phyloP scores from a whole-genome alignment of 2,113 vertebrate species.

The Lasiurus borealis region DNA sequence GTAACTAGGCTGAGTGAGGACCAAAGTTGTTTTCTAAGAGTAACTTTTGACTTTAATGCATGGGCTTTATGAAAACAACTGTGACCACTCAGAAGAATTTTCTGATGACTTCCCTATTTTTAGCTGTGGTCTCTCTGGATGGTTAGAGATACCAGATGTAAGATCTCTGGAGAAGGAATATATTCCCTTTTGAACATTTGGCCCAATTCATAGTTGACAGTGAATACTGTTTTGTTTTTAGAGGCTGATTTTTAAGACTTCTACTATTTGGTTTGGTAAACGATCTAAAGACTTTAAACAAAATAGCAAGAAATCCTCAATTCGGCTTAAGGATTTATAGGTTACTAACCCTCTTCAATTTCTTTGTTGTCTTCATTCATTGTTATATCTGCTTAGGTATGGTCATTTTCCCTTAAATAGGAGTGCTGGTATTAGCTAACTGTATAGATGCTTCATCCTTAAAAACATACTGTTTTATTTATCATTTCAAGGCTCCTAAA shows the following conservation, averaged over 20 bases:
- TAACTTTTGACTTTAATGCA: not conserved
- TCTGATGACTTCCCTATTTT: not conserved
- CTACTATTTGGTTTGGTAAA: not conserved
- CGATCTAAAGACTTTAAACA: constrained; percentile 31
- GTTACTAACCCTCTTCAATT: not conserved
- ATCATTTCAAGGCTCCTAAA: constrained; percentile 85
- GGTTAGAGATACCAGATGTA: not conserved
- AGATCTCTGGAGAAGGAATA: constrained; percentile 10
- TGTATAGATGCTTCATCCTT: constrained; percentile 7
- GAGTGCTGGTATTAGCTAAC: not conserved
- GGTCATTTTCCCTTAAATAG: not conserved
- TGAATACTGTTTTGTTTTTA: constrained; percentile 45
- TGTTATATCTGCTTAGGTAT: not conserved
- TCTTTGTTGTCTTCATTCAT: constrained; percentile 27
- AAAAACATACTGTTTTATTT: constrained; percentile 3
- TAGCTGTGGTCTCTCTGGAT: not conserved
- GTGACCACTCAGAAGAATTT: not conserved
- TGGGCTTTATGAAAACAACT: not conserved
- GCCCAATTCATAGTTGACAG: constrained; percentile 28
- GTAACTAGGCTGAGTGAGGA: not conserved
- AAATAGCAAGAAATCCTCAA: not conserved
- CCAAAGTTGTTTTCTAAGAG: not conserved
- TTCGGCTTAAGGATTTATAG: not conserved
- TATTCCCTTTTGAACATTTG: not conserved
- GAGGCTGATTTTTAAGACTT: constrained; percentile 34